Percentiles rank a stretch among this genome's conserved stretches.
These are phyloP conservation scores for Oscheius sp. DNA, from an alignment of 2,888 invertebrate species.

Conservation along the genomic window DNA sequence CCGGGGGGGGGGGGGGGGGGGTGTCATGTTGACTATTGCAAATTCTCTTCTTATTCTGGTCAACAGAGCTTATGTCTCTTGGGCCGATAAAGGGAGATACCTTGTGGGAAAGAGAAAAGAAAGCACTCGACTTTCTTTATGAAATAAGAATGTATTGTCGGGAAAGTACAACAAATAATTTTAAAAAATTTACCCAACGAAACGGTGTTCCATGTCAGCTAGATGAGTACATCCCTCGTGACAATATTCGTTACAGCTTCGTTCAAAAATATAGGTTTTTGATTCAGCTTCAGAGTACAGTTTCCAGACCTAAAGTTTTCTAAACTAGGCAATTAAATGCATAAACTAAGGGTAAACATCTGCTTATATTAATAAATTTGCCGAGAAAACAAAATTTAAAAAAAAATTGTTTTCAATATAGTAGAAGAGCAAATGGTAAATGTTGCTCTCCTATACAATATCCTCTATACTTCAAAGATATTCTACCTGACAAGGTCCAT, in stretches of 20 bases:
- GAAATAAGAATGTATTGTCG: no score
- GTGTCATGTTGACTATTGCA: no score
- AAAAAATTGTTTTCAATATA: no score
- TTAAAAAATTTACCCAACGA: slow-evolving; percentile 70
- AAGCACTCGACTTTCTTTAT: no score
- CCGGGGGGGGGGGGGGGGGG: no score
- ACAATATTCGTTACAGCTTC: slow-evolving; percentile 46
- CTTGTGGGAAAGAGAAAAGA: no score
- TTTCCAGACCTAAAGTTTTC: slow-evolving; percentile 11
- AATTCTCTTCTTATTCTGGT: no score
- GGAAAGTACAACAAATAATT: no score
- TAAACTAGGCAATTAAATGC: not conserved
- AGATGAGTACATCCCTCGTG: slow-evolving; percentile 52
- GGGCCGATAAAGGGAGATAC: no score
- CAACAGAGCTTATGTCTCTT: no score
- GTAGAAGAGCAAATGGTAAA: not conserved
- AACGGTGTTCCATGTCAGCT: slow-evolving; percentile 57
- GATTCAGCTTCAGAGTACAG: slow-evolving; percentile 43
- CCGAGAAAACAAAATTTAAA: no score
- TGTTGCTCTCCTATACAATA: not conserved
- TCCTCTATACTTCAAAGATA: not conserved
- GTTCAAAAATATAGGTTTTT: slow-evolving; percentile 51
- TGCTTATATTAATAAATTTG: no score
- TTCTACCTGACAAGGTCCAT: slow-evolving; percentile 39
- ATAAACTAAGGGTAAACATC: not conserved